phyloP scores from a whole-genome alignment of 2,888 invertebrate genomes.

The Magallana nippona region DNA sequence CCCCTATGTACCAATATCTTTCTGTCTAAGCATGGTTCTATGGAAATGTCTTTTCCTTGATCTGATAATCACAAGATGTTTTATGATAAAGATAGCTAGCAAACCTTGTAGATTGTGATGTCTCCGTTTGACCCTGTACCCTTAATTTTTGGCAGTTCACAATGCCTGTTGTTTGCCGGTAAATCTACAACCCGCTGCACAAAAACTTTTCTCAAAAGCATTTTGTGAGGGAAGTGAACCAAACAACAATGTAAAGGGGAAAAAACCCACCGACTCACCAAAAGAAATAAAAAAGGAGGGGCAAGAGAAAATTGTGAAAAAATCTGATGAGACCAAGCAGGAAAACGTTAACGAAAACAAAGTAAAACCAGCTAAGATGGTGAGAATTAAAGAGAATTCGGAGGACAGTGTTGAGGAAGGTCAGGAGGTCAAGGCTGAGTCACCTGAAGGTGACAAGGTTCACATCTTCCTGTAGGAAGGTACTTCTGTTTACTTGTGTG shows the following conservation, averaged over 20 bases:
- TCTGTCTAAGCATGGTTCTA: slow-evolving; percentile 10
- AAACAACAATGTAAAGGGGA: slow-evolving; percentile 58
- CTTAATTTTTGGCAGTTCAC: slow-evolving; percentile 57
- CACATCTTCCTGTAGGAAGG: slow-evolving; percentile 34
- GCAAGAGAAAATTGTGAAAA: slow-evolving; percentile 39
- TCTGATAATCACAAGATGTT: neutral
- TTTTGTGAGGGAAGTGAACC: slow-evolving; percentile 57
- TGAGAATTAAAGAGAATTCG: slow-evolving; percentile 8
- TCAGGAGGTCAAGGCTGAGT: slow-evolving; percentile 29
- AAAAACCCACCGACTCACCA: slow-evolving; percentile 42
- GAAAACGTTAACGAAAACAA: slow-evolving; percentile 25
- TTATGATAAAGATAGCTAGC: neutral
- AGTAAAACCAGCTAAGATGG: slow-evolving; percentile 6
- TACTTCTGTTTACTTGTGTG: slow-evolving; percentile 30
- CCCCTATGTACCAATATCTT: neutral
- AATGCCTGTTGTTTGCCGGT: slow-evolving; percentile 63
- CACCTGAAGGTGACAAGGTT: slow-evolving; percentile 25
- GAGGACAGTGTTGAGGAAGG: slow-evolving; percentile 26
- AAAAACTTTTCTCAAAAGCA: slow-evolving; percentile 57
- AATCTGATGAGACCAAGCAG: slow-evolving; percentile 34
- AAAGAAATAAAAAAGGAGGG: slow-evolving; percentile 31
- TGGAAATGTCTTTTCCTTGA: neutral
- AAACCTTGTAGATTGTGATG: slow-evolving; percentile 23
- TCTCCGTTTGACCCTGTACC: slow-evolving; percentile 24
- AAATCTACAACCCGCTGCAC: slow-evolving; percentile 54